These are phyloP conservation scores for Syrphus vitripennis DNA, from an alignment of 2,888 invertebrate genomes.

Conservation along the genomic window DNA sequence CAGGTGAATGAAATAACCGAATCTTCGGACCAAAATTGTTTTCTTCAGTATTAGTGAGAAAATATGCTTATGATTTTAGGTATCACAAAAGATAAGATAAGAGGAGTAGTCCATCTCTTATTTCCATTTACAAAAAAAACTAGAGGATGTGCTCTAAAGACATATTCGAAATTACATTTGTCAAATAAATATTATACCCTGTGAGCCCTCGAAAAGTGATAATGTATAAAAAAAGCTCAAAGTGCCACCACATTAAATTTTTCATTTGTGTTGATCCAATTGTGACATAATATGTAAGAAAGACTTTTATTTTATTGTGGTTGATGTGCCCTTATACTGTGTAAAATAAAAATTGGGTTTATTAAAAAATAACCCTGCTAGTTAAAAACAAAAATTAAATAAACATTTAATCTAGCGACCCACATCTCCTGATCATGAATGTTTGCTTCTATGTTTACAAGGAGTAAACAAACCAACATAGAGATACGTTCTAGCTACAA, in stretches of 20 bases:
- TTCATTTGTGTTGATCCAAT: background rate
- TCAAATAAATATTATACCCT: background rate
- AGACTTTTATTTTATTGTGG: background rate
- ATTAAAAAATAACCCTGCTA: background rate
- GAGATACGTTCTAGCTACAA: conserved; percentile 25
- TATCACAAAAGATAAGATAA: too few species aligned
- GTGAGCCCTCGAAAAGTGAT: background rate
- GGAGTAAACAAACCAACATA: conserved; percentile 17
- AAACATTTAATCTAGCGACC: background rate
- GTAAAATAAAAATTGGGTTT: background rate
- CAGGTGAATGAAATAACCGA: too few species aligned
- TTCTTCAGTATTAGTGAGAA: too few species aligned
- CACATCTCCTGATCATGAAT: background rate
- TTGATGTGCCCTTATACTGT: conserved; percentile 20
- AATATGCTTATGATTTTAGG: too few species aligned
- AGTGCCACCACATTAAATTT: background rate
- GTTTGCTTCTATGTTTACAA: background rate
- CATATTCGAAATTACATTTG: conserved; percentile 26
- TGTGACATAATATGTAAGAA: background rate
- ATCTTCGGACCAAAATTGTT: too few species aligned
- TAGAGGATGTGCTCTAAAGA: background rate
- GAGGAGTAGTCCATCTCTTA: too few species aligned
- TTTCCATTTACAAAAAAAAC: background rate
- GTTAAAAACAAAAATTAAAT: background rate
- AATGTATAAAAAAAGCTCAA: background rate